Percentiles rank a stretch among this genome's conserved stretches.
Conservation (phyloP, 2,113 vertebrate genomes). For the Nothocercus nigrocapillus region DNA sequence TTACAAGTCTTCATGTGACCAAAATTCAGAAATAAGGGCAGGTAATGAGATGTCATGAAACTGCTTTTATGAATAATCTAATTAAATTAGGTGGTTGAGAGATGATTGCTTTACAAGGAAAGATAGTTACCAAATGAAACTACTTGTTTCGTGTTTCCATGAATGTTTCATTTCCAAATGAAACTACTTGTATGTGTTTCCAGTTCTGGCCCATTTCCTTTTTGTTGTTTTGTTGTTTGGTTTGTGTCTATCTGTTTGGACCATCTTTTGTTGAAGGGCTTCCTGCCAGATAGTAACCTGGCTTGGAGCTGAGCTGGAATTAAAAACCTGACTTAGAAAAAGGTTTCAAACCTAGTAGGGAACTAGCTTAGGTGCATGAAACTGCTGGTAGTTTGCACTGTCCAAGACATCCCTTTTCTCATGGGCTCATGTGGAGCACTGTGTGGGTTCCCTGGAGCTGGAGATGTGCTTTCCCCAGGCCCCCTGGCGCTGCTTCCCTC, state of each 20-base stretch:
- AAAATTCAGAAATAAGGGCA: not conserved
- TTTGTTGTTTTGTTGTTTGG: not conserved
- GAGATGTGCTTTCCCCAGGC: not conserved
- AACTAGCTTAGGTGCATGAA: not conserved
- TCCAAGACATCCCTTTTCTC: not conserved
- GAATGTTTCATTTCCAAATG: no score
- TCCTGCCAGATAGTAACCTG: not conserved
- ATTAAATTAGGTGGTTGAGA: not conserved
- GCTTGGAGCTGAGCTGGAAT: not conserved
- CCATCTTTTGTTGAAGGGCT: not conserved
- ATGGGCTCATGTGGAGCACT: not conserved
- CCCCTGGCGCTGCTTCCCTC: not conserved
- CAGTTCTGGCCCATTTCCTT: not conserved
- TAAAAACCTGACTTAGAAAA: not conserved
- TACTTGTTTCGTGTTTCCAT: not conserved
- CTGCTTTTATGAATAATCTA: not conserved
- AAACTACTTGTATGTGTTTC: not conserved
- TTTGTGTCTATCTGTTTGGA: not conserved
- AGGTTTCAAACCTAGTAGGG: not conserved
- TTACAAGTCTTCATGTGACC: not conserved
- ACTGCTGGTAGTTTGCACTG: fast-evolving
- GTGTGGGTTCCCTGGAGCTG: not conserved
- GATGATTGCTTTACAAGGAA: not conserved
- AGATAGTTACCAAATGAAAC: not conserved
- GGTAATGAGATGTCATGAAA: not conserved